Evolutionary conservation across 1,140 invertebrate species (phyloP).

Genomic region (Nixonia krombeini): DNA sequence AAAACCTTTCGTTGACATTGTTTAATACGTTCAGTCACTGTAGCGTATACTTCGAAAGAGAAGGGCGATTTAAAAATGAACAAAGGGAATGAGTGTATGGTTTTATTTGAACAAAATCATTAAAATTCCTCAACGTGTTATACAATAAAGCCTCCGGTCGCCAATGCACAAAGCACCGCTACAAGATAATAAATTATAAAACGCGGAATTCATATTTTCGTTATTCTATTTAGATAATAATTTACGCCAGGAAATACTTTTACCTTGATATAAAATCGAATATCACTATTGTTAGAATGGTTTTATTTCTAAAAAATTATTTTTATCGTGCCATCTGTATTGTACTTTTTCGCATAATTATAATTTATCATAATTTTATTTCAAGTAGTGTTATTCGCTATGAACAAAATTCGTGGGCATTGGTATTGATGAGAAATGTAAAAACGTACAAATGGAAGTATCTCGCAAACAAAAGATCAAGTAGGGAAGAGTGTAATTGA

Average conservation of each 20-base stretch:
- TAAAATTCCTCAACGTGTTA: slow-evolving; percentile 14
- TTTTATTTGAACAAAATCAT: slow-evolving; percentile 27
- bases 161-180: slow-evolving; percentile 2
- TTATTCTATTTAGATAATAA: slow-evolving; percentile 12
- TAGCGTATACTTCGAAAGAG: slow-evolving; percentile 20
- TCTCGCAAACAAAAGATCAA: too few relatives aligned
- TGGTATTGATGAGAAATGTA: too few relatives aligned
- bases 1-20: slow-evolving; percentile 13
- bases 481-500: slow-evolving; percentile 21
- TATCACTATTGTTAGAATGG: too few relatives aligned
- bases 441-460: too few relatives aligned
- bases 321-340: too few relatives aligned
- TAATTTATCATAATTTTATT: too few relatives aligned
- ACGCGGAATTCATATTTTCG: slow-evolving; percentile 3
- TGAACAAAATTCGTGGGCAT: too few relatives aligned
- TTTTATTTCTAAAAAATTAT: too few relatives aligned
- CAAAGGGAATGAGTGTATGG: slow-evolving; percentile 13
- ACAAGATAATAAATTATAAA: slow-evolving; percentile 20
- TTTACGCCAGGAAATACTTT: too few relatives aligned
- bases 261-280: not conserved
- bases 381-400: too few relatives aligned
- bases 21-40: slow-evolving; percentile 5
- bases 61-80: slow-evolving; percentile 11
- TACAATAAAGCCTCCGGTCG: slow-evolving; percentile 13
- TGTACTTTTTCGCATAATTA: too few relatives aligned